Conservation (phyloP, 2,888 invertebrate species). For the Drosophila meridiana region DNA sequence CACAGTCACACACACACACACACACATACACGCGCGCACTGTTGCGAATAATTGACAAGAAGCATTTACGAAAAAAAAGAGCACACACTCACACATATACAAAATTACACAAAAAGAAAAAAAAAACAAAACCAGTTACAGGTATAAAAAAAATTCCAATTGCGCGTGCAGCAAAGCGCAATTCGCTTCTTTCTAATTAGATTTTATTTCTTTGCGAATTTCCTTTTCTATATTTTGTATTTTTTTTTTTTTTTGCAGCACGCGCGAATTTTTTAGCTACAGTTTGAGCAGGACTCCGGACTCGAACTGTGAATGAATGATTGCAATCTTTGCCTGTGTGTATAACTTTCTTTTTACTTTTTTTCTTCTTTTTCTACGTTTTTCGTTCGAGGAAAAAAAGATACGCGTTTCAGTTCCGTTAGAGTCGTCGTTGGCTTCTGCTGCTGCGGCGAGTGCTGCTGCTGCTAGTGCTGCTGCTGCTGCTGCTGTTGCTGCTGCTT, state of each 20-base stretch:
- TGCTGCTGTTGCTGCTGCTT: conserved; percentile 29
- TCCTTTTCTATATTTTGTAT: conserved; percentile 4
- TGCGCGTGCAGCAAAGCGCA: conserved; percentile 5
- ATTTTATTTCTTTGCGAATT: conserved; percentile 1
- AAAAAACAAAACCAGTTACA: conserved; percentile 22
- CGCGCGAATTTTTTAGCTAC: conserved; percentile 37
- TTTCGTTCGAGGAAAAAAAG: conserved; percentile 24
- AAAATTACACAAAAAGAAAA: conserved; percentile 8
- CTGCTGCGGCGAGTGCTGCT: conserved; percentile 39
- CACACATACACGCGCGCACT: conserved; percentile 35
- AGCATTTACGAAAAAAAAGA: conserved; percentile 20
- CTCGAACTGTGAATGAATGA: conserved; percentile 76
- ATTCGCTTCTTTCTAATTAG: conserved; percentile 10
- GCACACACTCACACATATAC: conserved; percentile 13
- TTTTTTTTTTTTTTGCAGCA: conserved; percentile 9
- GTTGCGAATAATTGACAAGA: conserved; percentile 23
- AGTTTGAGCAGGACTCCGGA: conserved; percentile 30
- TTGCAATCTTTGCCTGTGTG: conserved; percentile 80
- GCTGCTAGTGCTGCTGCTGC: conserved; percentile 30
- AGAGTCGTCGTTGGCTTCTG: conserved; percentile 53
- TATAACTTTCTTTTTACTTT: conserved; percentile 73
- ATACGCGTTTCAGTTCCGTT: conserved; percentile 56
- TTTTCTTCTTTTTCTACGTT: conserved; percentile 1
- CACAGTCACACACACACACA: conserved; percentile 27
- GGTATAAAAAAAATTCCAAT: conserved; percentile 20